Conservation (phyloP, 2,888 invertebrate genomes). For the Zaprionus lineosus region DNA sequence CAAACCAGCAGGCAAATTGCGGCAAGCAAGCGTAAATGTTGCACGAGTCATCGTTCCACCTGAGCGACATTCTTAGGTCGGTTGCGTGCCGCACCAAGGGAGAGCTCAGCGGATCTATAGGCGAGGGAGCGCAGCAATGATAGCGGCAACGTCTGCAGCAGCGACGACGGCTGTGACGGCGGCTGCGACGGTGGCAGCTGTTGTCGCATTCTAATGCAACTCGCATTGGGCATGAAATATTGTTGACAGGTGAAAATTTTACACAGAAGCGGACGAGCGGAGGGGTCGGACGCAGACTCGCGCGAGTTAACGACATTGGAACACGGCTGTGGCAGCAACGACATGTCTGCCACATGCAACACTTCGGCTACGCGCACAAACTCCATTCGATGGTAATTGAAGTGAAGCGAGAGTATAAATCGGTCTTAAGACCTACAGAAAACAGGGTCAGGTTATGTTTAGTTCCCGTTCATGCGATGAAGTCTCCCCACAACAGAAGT, state of each 20-base stretch:
- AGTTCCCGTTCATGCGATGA: too few species aligned
- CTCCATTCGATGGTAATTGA: background rate
- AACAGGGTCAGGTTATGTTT: too few species aligned
- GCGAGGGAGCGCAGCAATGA: slow-evolving; percentile 15
- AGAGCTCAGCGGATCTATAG: slow-evolving; percentile 18
- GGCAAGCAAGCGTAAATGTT: slow-evolving; percentile 58
- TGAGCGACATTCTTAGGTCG: slow-evolving; percentile 57
- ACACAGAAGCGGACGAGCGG: slow-evolving; percentile 9
- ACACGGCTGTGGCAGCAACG: slow-evolving; percentile 42
- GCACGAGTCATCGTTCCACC: slow-evolving; percentile 59
- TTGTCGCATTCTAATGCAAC: slow-evolving; percentile 70
- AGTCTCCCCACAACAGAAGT: too few species aligned
- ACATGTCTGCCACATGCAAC: background rate
- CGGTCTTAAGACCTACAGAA: too few species aligned
- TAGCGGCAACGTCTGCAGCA: slow-evolving; percentile 51
- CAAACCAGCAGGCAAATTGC: slow-evolving; percentile 38
- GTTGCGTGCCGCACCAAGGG: slow-evolving; percentile 38
- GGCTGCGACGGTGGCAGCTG: slow-evolving; percentile 55
- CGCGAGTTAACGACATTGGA: slow-evolving; percentile 55
- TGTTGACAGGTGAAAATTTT: slow-evolving; percentile 73
- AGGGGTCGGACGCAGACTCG: slow-evolving; percentile 38
- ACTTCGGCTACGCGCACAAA: background rate
- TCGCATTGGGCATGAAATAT: slow-evolving; percentile 76
- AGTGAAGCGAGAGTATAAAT: background rate
- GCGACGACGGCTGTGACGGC: too few species aligned